Evolutionary conservation across 2,113 vertebrate species (phyloP).

Genomic region (Columba janthina): DNA sequence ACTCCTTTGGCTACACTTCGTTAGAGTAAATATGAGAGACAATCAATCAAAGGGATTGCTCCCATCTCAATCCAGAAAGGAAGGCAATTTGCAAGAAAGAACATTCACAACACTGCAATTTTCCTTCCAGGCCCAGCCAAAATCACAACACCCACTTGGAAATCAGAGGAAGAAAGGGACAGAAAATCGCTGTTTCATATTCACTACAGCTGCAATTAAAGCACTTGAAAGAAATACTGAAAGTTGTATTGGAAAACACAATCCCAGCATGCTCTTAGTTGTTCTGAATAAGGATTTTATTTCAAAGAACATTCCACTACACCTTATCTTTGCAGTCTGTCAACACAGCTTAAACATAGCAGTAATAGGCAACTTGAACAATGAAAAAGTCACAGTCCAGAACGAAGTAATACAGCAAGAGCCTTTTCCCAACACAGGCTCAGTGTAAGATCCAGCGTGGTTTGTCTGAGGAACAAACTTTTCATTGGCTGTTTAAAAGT

Average conservation of each 20-base stretch:
- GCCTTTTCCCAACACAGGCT: not conserved
- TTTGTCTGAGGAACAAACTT: not conserved
- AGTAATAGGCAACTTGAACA: not conserved
- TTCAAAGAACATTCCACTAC: not conserved
- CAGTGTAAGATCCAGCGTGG: not conserved
- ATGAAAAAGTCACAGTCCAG: not conserved
- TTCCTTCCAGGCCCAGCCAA: not conserved
- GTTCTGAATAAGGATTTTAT: not conserved
- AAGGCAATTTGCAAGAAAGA: not conserved
- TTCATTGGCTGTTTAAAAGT: not conserved
- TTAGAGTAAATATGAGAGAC: not conserved
- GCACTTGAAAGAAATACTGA: not conserved
- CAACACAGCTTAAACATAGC: not conserved
- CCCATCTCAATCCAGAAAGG: not conserved
- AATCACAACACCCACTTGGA: not conserved
- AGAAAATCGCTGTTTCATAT: not conserved
- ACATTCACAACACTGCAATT: not conserved
- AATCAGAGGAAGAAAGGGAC: not conserved
- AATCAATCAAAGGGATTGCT: not conserved
- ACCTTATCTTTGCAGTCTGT: not conserved
- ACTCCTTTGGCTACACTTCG: not conserved
- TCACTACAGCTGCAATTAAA: not conserved
- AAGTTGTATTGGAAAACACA: not conserved
- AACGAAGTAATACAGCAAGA: not conserved
- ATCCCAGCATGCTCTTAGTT: not conserved